Percentiles rank a stretch among this genome's conserved stretches.
These are phyloP conservation scores for Campoplex nolae DNA, from an alignment of 2,888 invertebrate species.

Conservation along the genomic window DNA sequence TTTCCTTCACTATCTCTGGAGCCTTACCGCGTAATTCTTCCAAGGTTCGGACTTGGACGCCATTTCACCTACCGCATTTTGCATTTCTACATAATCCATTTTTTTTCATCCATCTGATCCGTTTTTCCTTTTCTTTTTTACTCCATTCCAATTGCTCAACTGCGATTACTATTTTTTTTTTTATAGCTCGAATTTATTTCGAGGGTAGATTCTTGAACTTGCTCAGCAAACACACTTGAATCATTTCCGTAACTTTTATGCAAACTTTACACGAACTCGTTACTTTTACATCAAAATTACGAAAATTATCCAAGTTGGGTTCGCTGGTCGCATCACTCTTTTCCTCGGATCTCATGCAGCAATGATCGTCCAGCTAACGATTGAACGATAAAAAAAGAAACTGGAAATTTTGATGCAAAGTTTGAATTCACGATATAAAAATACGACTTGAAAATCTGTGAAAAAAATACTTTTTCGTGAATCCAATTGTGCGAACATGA, in stretches of 20 bases:
- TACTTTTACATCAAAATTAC: too few species aligned
- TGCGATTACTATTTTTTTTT: neutral
- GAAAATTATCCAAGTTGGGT: too few species aligned
- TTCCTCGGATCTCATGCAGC: neutral
- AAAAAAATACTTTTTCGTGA: neutral
- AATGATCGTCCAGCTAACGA: too few species aligned
- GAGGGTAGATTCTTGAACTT: neutral
- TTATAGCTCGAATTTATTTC: neutral
- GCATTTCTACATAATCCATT: conserved; percentile 33
- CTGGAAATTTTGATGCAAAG: neutral
- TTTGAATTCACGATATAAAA: neutral
- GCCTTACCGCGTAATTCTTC: conserved; percentile 54
- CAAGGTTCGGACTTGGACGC: conserved; percentile 39
- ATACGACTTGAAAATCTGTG: conserved; percentile 15
- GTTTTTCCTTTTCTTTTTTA: neutral
- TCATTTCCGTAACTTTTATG: too few species aligned
- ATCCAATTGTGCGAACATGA: conserved; percentile 7
- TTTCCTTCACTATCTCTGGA: conserved; percentile 20
- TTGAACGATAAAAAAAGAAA: neutral
- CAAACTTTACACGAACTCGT: too few species aligned
- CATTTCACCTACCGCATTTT: conserved; percentile 25
- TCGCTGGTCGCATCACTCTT: neutral
- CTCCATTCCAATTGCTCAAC: conserved; percentile 8
- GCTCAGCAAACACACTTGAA: too few species aligned
- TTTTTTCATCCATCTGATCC: neutral